Conservation (phyloP, 1,140 invertebrate species). For the Lasioglossum albipes region DNA sequence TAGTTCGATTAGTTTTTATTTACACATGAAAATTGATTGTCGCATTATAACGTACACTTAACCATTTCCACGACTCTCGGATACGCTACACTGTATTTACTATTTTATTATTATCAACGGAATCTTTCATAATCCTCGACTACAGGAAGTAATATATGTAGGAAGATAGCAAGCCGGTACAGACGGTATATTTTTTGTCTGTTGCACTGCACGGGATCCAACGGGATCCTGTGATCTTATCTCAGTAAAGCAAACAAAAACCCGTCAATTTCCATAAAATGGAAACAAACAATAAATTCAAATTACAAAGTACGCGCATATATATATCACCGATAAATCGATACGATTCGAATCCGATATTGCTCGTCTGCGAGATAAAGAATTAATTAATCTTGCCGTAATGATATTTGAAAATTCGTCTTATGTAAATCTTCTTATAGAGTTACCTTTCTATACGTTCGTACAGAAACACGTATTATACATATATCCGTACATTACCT, state of each 20-base stretch:
- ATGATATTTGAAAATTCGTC: slow-evolving; percentile 22
- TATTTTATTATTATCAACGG: slow-evolving; percentile 44
- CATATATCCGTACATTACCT: too few species aligned
- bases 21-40: slow-evolving; percentile 20
- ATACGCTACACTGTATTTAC: slow-evolving; percentile 13
- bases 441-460: slow-evolving; percentile 39
- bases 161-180: slow-evolving; percentile 12
- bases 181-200: neutral
- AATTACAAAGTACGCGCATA: neutral
- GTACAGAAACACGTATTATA: neutral
- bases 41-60: slow-evolving; percentile 11
- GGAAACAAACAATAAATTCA: neutral
- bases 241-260: neutral
- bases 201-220: neutral
- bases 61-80: slow-evolving; percentile 12
- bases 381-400: neutral
- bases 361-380: neutral
- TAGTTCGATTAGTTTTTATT: neutral
- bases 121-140: slow-evolving; percentile 35
- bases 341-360: neutral
- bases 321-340: neutral
- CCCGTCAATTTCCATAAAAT: neutral
- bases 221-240: neutral
- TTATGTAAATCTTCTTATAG: slow-evolving; percentile 17
- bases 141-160: slow-evolving; percentile 23